Conservation (phyloP, 2,797 vertebrate species). For the Rhadinocentrus ornatus region DNA sequence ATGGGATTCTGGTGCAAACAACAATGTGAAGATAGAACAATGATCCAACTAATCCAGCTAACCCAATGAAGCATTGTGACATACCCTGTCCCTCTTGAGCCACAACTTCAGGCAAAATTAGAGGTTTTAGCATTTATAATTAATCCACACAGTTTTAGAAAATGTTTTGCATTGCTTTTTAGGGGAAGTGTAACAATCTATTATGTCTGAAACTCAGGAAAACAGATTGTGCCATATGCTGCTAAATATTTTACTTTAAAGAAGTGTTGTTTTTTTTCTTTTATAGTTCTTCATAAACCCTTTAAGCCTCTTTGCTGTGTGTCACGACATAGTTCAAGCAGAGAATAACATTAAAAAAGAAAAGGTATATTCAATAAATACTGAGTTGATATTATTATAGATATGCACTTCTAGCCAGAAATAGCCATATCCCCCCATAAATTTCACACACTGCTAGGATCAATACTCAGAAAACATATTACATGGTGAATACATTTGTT, state of each 20-base stretch:
- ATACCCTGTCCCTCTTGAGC: slow-evolving; percentile 47
- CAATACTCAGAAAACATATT: slow-evolving; percentile 35
- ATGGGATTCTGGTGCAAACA: slow-evolving; percentile 61
- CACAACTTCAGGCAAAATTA: slow-evolving; percentile 67
- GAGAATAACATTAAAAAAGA: neutral
- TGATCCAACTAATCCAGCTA: slow-evolving; percentile 66
- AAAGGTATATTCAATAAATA: slow-evolving; percentile 3
- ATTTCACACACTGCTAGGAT: slow-evolving; percentile 1
- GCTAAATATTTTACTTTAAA: slow-evolving; percentile 41
- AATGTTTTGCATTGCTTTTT: slow-evolving; percentile 44
- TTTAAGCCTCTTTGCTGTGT: neutral
- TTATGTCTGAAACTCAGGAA: slow-evolving; percentile 40
- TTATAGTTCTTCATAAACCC: neutral
- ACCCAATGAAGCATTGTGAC: slow-evolving; percentile 69
- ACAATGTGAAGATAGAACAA: slow-evolving; percentile 57
- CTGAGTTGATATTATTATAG: neutral
- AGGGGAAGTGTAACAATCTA: slow-evolving; percentile 36
- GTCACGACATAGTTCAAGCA: neutral
- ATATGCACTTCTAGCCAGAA: neutral
- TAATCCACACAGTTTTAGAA: slow-evolving; percentile 57
- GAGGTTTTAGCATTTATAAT: slow-evolving; percentile 77
- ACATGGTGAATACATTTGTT: slow-evolving; percentile 53
- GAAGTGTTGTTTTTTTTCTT: neutral
- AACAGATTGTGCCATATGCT: slow-evolving; percentile 41
- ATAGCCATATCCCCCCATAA: neutral